Evolutionary conservation across 2,113 vertebrate species (phyloP), one percentile per base, ranked within the genome.

Genomic region (Neoarius graeffei): DNA sequence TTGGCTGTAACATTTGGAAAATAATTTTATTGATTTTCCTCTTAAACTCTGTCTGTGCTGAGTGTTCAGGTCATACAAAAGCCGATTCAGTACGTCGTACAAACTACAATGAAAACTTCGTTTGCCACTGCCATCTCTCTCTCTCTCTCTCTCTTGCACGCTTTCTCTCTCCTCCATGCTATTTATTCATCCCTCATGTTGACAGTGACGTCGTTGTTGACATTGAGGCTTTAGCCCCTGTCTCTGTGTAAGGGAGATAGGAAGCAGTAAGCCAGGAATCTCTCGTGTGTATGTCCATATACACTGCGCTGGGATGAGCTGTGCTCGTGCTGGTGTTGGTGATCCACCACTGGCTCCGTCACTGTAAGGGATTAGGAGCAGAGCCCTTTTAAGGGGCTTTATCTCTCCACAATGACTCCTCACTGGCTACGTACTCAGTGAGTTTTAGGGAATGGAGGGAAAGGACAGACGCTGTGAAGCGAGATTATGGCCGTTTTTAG

Each of bases 311-410:
- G 87, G 92, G 93, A 94, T 95, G 94, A 94, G 71, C 92, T 87
- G 91, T 15, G 13, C 52, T 54, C 7, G 2, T 92, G 89, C 91
- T 92, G 90, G 90, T 90, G 89, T 87, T 85, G 71, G 85, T 91
- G 89, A 92, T 92, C 92, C 54, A 6, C 69, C 80, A 42, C 50
- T 91, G 90, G 84, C 88, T 87, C 92, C 90, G 93, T 92, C 92
- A 86, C 92, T 91, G 91, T 89, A 89, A 90, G 87, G 94, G 94
- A 95, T 96, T 95, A 96, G 92, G 86, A 88, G 90, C 90, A 85
- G 92, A 90, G 90, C 88, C 89, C 91, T 91, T 93, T 92, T 89
- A 93, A 90, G 91, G 87, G 87, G 89, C 88, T 89, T 94, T 94
- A 95, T 95, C 94, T 93, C 88, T 92, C 84, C 66, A 88, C 90